A percentile compares a stretch with the other conserved stretches of the same genome.
Conservation (phyloP, 2,888 invertebrate species). For the Chrysolina oricalcia region DNA sequence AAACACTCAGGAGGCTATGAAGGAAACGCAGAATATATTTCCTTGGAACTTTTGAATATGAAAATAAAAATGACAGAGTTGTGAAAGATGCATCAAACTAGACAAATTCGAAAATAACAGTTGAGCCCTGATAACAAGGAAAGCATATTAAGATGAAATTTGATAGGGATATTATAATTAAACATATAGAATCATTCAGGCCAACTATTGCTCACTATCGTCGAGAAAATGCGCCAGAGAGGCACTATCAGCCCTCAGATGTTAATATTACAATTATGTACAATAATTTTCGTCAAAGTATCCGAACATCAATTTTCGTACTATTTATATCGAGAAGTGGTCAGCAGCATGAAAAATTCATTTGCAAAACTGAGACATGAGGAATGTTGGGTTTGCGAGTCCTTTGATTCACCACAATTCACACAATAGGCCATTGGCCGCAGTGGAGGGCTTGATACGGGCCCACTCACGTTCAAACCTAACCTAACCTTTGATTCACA, state of each 20-base stretch:
- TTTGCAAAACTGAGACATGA: neutral
- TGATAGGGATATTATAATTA: neutral
- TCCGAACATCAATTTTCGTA: neutral
- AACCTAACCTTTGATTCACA: neutral
- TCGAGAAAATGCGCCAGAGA: neutral
- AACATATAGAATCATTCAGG: conserved; percentile 1
- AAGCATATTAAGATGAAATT: neutral
- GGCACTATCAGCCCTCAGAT: neutral
- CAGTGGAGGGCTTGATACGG: no score
- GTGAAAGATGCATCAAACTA: neutral
- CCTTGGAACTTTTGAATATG: neutral
- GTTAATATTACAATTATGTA: neutral
- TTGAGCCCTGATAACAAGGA: neutral
- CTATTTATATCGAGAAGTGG: conserved; percentile 1
- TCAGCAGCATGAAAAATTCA: neutral
- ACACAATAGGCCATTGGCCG: no score
- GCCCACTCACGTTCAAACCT: no score
- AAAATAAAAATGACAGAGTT: neutral
- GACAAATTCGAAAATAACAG: neutral
- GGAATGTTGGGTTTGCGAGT: neutral
- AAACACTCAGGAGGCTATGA: no score
- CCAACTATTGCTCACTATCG: neutral
- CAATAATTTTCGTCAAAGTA: neutral
- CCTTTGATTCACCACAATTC: neutral
- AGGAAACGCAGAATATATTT: neutral